Evolutionary conservation across 1,140 invertebrate species (phyloP).

Genomic region (Drosophila neocordata): DNA sequence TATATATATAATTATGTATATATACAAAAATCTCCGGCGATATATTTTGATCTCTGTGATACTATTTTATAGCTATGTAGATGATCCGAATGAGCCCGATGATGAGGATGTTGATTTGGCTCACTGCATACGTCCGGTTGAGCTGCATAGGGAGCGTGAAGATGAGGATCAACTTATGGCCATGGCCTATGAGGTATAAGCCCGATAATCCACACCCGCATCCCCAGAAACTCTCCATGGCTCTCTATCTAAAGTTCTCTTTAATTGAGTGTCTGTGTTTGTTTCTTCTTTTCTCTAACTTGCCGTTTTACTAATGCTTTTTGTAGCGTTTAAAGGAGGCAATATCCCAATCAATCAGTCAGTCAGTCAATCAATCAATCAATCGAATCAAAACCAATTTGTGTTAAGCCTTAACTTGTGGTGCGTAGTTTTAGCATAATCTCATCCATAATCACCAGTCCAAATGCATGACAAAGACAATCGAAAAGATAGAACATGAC

Average conservation of each 20-base stretch:
- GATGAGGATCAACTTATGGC: conserved; percentile 73
- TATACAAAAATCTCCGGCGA: not conserved
- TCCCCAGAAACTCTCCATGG: not conserved
- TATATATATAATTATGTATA: not conserved
- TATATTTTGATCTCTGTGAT: conserved; percentile 34
- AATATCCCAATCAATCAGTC: conserved; percentile 4
- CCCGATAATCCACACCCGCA: conserved; percentile 18
- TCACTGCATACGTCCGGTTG: conserved; percentile 76
- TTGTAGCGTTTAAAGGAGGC: conserved; percentile 41
- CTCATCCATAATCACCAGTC: conserved; percentile 18
- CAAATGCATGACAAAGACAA: conserved; percentile 13
- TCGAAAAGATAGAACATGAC: conserved; percentile 5
- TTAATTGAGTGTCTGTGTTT: conserved; percentile 21
- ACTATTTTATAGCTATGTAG: conserved; percentile 75
- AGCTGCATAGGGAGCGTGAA: conserved; percentile 66
- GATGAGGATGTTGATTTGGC: conserved; percentile 69
- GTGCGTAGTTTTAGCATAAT: conserved; percentile 64
- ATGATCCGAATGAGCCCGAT: conserved; percentile 69
- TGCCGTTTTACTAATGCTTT: conserved; percentile 57
- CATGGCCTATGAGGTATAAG: conserved; percentile 70
- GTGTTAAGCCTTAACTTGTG: conserved; percentile 54
- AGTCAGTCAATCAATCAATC: not conserved
- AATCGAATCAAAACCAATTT: conserved; percentile 23
- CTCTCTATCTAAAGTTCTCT: not conserved
- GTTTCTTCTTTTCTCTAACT: conserved; percentile 33